Conservation (phyloP, 2,888 invertebrate species). For the Noctua fimbriata region DNA sequence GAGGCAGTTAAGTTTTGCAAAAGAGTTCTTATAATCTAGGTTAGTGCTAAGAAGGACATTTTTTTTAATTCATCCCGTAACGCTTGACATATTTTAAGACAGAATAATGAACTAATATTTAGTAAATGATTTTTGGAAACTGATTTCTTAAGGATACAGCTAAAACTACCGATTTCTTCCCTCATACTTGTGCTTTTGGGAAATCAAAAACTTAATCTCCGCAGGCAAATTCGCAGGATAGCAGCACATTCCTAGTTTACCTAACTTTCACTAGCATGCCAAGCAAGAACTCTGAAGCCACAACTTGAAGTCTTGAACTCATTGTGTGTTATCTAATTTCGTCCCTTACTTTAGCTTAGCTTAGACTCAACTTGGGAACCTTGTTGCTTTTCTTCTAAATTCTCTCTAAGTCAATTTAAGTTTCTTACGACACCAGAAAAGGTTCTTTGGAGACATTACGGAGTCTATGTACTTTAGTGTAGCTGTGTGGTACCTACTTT, state of each 20-base stretch:
- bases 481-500: constrained; percentile 25
- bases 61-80: background rate
- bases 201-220: background rate
- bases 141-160: background rate
- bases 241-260: constrained; percentile 3
- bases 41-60: no score
- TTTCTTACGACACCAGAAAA: constrained; percentile 52
- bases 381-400: constrained; percentile 49
- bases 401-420: constrained; percentile 63
- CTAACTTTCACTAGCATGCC: constrained; percentile 22
- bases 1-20: background rate
- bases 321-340: constrained; percentile 54
- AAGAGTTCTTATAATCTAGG: background rate
- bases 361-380: constrained; percentile 27
- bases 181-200: background rate
- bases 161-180: background rate
- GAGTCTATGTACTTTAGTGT: constrained; percentile 15
- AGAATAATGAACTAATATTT: background rate
- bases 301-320: constrained; percentile 49
- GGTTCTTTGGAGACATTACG: constrained; percentile 32
- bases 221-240: background rate
- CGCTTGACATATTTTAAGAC: background rate
- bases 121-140: background rate
- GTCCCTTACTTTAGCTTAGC: constrained; percentile 45
- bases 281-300: constrained; percentile 28